A percentile compares a stretch with the other conserved stretches of the same genome.
Evolutionary conservation across 2,888 invertebrate species (phyloP).

Genomic region (Plagodis pulveraria): DNA sequence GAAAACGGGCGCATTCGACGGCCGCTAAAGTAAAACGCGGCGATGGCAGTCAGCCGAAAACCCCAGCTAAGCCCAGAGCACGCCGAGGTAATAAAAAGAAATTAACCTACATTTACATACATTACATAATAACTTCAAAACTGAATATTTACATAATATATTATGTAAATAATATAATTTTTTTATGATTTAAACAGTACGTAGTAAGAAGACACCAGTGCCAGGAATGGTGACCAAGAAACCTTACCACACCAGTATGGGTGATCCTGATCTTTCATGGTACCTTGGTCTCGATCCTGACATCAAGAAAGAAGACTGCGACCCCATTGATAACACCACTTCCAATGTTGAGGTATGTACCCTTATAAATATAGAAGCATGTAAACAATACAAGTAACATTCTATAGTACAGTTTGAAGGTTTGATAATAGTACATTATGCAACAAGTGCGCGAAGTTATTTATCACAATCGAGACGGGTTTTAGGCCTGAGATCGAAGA

Average conservation of each 20-base stretch:
- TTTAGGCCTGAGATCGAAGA: too few species aligned
- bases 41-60: conserved; percentile 38
- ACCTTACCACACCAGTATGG: conserved; percentile 67
- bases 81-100: conserved; percentile 57
- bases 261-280: conserved; percentile 73
- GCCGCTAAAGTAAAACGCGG: conserved; percentile 57
- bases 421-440: too few species aligned
- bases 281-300: conserved; percentile 80
- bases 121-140: too few species aligned
- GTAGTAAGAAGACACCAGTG: conserved; percentile 63
- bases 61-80: conserved; percentile 54
- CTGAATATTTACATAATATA: too few species aligned
- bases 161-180: conserved; percentile 2
- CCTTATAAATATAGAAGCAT: too few species aligned
- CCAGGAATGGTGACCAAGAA: conserved; percentile 63
- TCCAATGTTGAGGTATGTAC: conserved; percentile 68
- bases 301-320: conserved; percentile 77
- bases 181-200: conserved; percentile 34
- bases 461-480: too few species aligned
- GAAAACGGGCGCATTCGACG: conserved; percentile 68
- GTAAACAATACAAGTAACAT: too few species aligned
- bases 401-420: too few species aligned
- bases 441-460: too few species aligned
- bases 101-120: not conserved
- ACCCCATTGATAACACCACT: conserved; percentile 56